A percentile compares a stretch with the other conserved stretches of the same genome.
phyloP scores from a whole-genome alignment of 2,797 vertebrate genomes.

The Sebastes reedi region DNA sequence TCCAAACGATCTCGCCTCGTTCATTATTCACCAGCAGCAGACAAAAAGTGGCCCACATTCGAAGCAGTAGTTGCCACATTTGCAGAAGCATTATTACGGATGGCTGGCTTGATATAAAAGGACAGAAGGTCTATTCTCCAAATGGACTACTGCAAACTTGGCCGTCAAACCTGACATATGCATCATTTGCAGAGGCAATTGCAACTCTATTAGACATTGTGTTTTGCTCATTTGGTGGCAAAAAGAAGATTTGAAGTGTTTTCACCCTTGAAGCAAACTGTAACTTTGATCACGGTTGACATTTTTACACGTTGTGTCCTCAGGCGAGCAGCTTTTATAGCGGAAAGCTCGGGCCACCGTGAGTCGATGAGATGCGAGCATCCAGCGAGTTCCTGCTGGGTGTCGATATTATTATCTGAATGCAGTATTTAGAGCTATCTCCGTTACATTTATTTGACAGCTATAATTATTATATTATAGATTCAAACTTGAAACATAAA shows the following conservation, averaged over 20 bases:
- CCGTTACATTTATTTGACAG: neutral
- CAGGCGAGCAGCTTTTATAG: slow-evolving; percentile 19
- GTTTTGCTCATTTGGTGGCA: neutral
- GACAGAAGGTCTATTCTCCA: slow-evolving; percentile 32
- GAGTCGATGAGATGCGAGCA: neutral
- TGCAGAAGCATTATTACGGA: slow-evolving; percentile 15
- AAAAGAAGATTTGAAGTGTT: neutral
- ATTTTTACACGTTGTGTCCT: slow-evolving; percentile 6
- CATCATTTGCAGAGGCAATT: slow-evolving; percentile 8
- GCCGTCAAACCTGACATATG: slow-evolving; percentile 18
- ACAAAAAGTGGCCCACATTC: slow-evolving; percentile 32
- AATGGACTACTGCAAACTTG: neutral
- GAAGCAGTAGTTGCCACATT: slow-evolving; percentile 35
- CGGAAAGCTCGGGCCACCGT: neutral
- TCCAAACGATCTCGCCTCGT: slow-evolving; percentile 33
- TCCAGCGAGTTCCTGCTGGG: neutral
- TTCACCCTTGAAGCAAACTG: neutral
- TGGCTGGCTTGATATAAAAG: slow-evolving; percentile 23
- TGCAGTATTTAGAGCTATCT: neutral
- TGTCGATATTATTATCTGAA: neutral
- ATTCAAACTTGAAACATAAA: neutral
- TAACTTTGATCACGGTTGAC: neutral
- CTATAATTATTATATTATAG: neutral
- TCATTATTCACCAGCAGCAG: slow-evolving; percentile 55
- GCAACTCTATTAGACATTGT: neutral